These are phyloP conservation scores for Callyntrura guangdongensis DNA, from an alignment of 2,888 invertebrate species.

Conservation along the genomic window DNA sequence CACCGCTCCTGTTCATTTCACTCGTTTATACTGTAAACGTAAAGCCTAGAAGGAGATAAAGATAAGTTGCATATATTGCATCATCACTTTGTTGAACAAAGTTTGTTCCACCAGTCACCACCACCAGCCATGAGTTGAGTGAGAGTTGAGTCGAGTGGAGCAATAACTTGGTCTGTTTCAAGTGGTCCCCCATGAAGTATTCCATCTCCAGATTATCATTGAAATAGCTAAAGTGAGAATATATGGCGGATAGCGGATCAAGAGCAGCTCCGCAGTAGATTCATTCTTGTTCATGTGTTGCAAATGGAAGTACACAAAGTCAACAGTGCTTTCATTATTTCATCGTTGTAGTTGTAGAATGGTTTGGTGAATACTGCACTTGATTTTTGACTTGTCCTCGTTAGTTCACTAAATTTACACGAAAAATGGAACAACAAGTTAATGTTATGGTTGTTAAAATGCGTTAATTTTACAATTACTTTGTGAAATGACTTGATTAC, in stretches of 20 bases:
- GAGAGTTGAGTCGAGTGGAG: too few species aligned
- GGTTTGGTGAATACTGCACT: neutral
- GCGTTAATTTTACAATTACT: too few species aligned
- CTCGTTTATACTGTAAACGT: neutral
- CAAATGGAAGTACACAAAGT: too few species aligned
- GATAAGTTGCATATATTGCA: too few species aligned
- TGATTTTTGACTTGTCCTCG: conserved; percentile 30
- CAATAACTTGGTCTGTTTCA: neutral
- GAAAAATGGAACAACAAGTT: neutral
- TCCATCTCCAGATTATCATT: neutral
- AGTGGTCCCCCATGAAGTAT: neutral
- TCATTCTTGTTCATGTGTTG: neutral
- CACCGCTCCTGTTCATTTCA: neutral
- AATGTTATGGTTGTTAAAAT: too few species aligned
- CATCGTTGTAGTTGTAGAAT: too few species aligned
- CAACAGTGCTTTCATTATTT: too few species aligned
- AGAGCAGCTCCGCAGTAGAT: neutral
- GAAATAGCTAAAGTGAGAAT: neutral
- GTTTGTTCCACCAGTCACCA: too few species aligned
- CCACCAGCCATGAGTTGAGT: too few species aligned
- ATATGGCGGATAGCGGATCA: neutral
- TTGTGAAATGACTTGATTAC: neutral
- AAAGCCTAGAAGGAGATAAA: too few species aligned
- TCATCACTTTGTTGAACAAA: too few species aligned
- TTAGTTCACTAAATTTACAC: neutral